Percentiles rank a stretch among this genome's conserved stretches.
Evolutionary conservation across 1,140 invertebrate species (phyloP).

Genomic region (Drosophila virilis): DNA sequence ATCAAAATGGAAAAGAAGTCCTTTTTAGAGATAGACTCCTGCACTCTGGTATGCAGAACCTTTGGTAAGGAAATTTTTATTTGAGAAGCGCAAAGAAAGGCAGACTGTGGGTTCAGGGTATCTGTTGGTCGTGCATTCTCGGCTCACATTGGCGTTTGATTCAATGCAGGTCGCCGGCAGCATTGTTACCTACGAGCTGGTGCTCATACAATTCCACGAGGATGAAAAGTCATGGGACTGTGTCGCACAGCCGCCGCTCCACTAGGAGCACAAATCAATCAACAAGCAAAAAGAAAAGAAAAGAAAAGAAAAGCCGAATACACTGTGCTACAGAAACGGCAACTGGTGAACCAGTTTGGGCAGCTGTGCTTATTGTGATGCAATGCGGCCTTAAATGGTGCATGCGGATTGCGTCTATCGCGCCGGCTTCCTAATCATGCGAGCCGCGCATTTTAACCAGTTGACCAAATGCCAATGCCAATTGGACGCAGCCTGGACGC

Average conservation of each 20-base stretch:
- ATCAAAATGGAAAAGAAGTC: too few species aligned
- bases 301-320: background rate
- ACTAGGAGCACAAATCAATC: background rate
- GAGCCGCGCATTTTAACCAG: constrained; percentile 55
- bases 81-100: too few species aligned
- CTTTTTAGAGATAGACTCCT: too few species aligned
- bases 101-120: too few species aligned
- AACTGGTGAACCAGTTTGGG: constrained; percentile 38
- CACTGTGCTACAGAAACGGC: constrained; percentile 13
- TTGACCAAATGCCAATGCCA: constrained; percentile 80
- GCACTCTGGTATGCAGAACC: too few species aligned
- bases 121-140: too few species aligned
- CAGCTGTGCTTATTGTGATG: constrained; percentile 50
- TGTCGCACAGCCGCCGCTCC: constrained; percentile 6
- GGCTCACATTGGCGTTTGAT: background rate
- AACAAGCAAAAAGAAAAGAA: background rate
- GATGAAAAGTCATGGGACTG: constrained; percentile 73
- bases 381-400: constrained; percentile 73
- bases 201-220: constrained; percentile 85
- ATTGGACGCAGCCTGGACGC: constrained; percentile 27
- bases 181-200: constrained; percentile 88
- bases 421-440: constrained; percentile 65
- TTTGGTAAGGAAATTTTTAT: too few species aligned
- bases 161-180: constrained; percentile 85
- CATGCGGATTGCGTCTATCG: constrained; percentile 5